phyloP scores from a whole-genome alignment of 2,797 vertebrate genomes.

The Cynodonichthys magdalenae region DNA sequence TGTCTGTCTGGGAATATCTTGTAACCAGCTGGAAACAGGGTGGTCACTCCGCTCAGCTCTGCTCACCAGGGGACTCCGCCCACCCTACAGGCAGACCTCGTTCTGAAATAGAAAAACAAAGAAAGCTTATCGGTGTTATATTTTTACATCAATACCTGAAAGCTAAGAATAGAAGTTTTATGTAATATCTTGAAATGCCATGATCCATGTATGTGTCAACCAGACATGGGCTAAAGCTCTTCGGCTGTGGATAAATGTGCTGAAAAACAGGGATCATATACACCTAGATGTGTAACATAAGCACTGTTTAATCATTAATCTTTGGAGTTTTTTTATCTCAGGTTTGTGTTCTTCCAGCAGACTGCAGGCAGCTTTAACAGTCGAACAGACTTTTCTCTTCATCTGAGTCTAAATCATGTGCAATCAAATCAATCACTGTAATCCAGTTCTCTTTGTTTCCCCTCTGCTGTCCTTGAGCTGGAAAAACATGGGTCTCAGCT shows the following conservation, averaged over 20 bases:
- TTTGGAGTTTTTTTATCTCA: neutral
- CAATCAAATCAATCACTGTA: conserved; percentile 23
- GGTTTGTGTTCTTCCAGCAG: neutral
- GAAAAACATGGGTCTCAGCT: conserved; percentile 9
- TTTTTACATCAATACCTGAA: neutral
- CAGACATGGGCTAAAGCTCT: too few species aligned
- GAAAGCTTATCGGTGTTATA: neutral
- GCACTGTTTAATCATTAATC: conserved; percentile 1
- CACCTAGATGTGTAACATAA: neutral
- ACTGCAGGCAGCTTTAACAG: conserved; percentile 10
- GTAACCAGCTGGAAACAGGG: neutral
- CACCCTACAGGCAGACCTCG: neutral
- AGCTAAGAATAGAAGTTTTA: neutral
- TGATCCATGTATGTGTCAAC: too few species aligned
- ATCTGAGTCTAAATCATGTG: conserved; percentile 32
- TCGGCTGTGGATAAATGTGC: neutral
- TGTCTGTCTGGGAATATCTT: neutral
- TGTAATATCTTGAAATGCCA: too few species aligned
- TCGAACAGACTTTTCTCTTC: conserved; percentile 27
- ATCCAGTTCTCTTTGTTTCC: conserved; percentile 10
- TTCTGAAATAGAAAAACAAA: conserved; percentile 1
- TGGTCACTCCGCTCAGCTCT: neutral
- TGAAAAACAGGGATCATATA: neutral
- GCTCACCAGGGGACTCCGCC: neutral
- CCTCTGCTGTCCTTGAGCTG: conserved; percentile 12